phyloP scores from a whole-genome alignment of 2,113 vertebrate genomes.

The Copsychus sechellarum region DNA sequence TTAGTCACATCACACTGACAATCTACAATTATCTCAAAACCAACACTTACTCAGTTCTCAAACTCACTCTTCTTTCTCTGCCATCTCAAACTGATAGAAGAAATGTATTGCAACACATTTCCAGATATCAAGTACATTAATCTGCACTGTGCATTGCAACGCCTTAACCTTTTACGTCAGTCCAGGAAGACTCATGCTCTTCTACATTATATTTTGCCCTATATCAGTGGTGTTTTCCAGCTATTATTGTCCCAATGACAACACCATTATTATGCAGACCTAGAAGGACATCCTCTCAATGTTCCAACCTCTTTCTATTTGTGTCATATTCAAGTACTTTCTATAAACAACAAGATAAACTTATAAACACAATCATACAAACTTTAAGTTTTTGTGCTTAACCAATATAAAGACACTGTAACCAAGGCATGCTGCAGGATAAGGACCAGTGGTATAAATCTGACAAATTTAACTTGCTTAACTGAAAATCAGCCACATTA shows the following conservation, averaged over 20 bases:
- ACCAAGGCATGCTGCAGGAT: background rate
- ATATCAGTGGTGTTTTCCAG: background rate
- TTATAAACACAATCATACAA: background rate
- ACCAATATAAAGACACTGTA: background rate
- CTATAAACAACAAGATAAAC: background rate
- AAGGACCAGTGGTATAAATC: background rate
- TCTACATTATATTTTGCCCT: background rate
- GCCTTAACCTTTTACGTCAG: background rate
- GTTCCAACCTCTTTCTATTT: background rate
- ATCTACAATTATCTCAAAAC: background rate
- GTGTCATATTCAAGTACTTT: background rate
- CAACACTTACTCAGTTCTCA: background rate
- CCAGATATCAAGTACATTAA: background rate
- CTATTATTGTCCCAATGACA: background rate
- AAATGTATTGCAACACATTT: background rate
- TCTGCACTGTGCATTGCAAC: background rate
- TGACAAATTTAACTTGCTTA: background rate
- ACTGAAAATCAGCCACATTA: background rate
- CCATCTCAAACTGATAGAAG: background rate
- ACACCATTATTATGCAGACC: background rate
- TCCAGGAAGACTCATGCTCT: background rate
- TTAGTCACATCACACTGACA: background rate
- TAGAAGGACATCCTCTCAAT: background rate
- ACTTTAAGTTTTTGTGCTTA: background rate
- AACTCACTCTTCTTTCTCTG: background rate